These are phyloP conservation scores for Andrena bucephala DNA, from an alignment of 2,888 invertebrate species.

Conservation along the genomic window DNA sequence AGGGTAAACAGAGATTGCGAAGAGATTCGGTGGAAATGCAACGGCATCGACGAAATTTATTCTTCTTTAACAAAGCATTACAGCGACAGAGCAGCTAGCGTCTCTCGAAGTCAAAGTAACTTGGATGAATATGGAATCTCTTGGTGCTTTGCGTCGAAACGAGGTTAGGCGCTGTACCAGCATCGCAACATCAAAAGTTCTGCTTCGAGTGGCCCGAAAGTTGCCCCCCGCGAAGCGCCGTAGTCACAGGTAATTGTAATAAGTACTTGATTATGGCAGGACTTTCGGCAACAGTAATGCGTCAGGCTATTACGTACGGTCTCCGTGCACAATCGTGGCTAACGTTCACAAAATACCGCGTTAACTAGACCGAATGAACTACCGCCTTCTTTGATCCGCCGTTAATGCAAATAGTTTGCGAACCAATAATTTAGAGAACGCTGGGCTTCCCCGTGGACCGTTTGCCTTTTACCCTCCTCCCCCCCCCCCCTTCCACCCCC, in stretches of 20 bases:
- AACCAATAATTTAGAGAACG: conserved; percentile 58
- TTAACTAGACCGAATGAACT: conserved; percentile 6
- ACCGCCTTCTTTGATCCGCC: conserved; percentile 57
- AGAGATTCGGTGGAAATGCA: not conserved
- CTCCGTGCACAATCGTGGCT: conserved; percentile 49
- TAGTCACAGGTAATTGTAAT: conserved; percentile 61
- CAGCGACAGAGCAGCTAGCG: conserved; percentile 5
- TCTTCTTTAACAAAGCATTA: conserved; percentile 57
- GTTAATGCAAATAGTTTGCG: conserved; percentile 61
- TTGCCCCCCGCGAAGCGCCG: conserved; percentile 24
- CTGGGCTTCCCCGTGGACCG: not conserved
- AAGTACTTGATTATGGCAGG: conserved; percentile 67
- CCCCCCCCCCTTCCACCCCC: not conserved
- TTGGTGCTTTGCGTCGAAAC: conserved; percentile 45
- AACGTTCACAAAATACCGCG: conserved; percentile 41
- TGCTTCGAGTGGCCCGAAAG: conserved; percentile 56
- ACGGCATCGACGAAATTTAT: not conserved
- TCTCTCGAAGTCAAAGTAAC: conserved; percentile 60
- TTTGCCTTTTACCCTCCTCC: not conserved
- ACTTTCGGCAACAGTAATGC: conserved; percentile 60
- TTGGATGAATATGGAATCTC: conserved; percentile 68
- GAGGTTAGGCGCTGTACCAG: conserved; percentile 52
- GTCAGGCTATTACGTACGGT: conserved; percentile 44
- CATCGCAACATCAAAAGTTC: conserved; percentile 58
- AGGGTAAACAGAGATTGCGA: not conserved